Evolutionary conservation across 1,140 invertebrate genomes (phyloP), one percentile per base, ranked within the genome.

Genomic region (Lordiphosa mommai): DNA sequence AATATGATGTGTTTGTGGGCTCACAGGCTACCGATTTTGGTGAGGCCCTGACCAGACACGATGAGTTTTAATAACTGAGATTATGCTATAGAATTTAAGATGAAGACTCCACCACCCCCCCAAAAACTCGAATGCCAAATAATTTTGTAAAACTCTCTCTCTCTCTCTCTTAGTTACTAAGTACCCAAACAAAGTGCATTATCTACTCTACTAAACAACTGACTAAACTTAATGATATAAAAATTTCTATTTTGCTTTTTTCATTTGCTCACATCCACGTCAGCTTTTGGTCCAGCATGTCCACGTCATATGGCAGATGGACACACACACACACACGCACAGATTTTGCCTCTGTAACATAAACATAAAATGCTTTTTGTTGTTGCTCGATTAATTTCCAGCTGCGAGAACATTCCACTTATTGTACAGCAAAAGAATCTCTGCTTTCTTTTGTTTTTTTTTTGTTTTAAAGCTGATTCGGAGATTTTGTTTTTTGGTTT

Each of bases 21-120:
- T 99, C 97, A 9, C 98, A 99, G 89, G 98, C 97, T 0, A 99
- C 98, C 0, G 98, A 99, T 90, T 99, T 99, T 89, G 98, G 98
- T 1, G 97, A 99, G 89, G 97, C 97, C 4, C 90, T 99, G 2
- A 93, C 93, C 0, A 92, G 96, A 72, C 98, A 99, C 87, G 98
- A 99, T 77, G 96, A 98, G 90, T 97, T 98, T 90, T 98, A 93
- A 9, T 10, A 40, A 43, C 8, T 43, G 56, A 32, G 63, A 68
- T 52, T 64, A 67, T 41, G 40, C 33, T 14, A 12, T 20, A 16
- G 4, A 30, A 13, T 9, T 30, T 47, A 23, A 30, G n/a, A 13
- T 29, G 20, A 44, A 30, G 37, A 43, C 20, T 27, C 14, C 29
- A 12, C 17, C 7, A 57, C 66, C 51, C 61, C 44, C 30, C 12